Conservation (phyloP, 2,797 vertebrate genomes). For the Aselliscus stoliczkanus region DNA sequence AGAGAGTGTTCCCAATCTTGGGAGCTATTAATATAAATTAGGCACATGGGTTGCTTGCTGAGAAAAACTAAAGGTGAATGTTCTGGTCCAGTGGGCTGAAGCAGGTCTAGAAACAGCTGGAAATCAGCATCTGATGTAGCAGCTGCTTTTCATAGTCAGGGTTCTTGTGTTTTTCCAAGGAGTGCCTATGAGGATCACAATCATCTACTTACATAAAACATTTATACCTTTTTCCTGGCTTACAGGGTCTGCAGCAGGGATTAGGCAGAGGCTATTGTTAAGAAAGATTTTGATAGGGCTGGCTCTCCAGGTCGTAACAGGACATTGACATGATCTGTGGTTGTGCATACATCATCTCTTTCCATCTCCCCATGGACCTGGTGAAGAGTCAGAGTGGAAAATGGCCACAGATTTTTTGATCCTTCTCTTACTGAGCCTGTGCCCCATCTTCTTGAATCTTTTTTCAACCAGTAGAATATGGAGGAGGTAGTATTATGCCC, state of each 20-base stretch:
- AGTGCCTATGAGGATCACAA: neutral
- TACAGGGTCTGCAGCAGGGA: neutral
- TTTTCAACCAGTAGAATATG: neutral
- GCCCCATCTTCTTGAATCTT: neutral
- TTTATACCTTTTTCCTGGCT: neutral
- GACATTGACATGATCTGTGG: neutral
- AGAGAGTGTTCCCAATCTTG: neutral
- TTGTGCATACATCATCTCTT: neutral
- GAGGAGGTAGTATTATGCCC: neutral
- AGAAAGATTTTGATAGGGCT: neutral
- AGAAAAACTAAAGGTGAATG: neutral
- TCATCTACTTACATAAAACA: neutral
- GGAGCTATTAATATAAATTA: neutral
- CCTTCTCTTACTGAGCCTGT: neutral
- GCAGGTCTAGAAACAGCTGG: neutral
- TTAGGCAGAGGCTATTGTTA: neutral
- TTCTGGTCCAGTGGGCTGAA: neutral
- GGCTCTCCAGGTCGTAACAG: neutral
- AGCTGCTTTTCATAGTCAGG: neutral
- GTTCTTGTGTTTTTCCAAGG: neutral
- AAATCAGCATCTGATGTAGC: neutral
- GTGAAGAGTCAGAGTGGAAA: neutral
- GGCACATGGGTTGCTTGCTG: neutral
- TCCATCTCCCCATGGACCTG: neutral
- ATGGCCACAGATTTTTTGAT: neutral